A percentile compares a stretch with the other conserved stretches of the same genome.
phyloP scores from a whole-genome alignment of 2,888 invertebrate species.

The Mesoligia furuncula region DNA sequence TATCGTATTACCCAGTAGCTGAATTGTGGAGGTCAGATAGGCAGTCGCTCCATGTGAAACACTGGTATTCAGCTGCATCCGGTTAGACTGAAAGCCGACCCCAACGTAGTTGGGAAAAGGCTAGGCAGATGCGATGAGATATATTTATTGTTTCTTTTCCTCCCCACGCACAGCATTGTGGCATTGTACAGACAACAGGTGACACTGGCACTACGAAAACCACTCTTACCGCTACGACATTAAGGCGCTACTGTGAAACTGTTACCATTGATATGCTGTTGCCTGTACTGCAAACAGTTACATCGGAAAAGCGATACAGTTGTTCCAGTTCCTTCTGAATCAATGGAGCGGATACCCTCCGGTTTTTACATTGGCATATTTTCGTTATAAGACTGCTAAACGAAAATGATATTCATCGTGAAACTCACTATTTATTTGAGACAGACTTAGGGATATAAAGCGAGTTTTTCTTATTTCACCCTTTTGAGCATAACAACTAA shows the following conservation, averaged over 20 bases:
- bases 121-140: too few species aligned
- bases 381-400: conserved; percentile 54
- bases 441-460: conserved; percentile 39
- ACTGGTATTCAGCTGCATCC: too few species aligned
- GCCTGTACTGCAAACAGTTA: conserved; percentile 23
- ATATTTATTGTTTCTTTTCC: conserved; percentile 20
- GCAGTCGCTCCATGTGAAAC: too few species aligned
- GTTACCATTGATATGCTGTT: background rate
- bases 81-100: too few species aligned
- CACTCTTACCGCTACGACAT: background rate
- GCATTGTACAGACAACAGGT: conserved; percentile 3
- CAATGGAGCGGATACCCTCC: conserved; percentile 55
- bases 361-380: conserved; percentile 61
- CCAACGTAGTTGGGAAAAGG: too few species aligned
- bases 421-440: conserved; percentile 62
- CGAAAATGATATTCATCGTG: conserved; percentile 63
- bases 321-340: conserved; percentile 45
- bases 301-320: conserved; percentile 41
- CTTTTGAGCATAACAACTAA: conserved; percentile 70
- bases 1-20: too few species aligned
- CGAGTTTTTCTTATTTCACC: conserved; percentile 66
- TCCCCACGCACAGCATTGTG: conserved; percentile 2
- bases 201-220: background rate
- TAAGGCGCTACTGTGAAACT: background rate
- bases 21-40: too few species aligned